A percentile compares a stretch with the other conserved stretches of the same genome.
Evolutionary conservation across 2,888 invertebrate genomes (phyloP).

Genomic region (Amblyteles armatorius): DNA sequence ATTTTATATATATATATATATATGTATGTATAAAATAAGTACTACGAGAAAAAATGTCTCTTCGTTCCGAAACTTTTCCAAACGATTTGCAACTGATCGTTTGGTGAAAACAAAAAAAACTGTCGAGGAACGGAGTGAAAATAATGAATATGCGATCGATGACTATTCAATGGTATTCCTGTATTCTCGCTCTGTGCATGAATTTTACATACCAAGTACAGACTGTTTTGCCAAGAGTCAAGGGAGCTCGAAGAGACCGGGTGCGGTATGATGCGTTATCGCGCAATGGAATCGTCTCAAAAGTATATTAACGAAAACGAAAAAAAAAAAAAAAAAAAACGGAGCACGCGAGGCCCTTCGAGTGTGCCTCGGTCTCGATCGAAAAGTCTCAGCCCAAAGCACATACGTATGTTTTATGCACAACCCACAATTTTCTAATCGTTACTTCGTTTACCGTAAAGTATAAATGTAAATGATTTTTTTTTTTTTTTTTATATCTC

Average conservation of each 20-base stretch:
- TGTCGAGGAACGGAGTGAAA: conserved; percentile 13
- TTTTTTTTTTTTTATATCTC: conserved; percentile 55
- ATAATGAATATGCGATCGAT: conserved; percentile 30
- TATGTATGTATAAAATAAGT: conserved; percentile 39
- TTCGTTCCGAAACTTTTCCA: conserved; percentile 26
- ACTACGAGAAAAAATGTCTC: conserved; percentile 37
- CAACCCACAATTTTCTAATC: conserved; percentile 72
- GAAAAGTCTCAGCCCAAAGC: conserved; percentile 69
- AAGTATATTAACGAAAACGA: conserved; percentile 31
- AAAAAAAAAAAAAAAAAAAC: background rate
- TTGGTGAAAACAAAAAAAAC: background rate
- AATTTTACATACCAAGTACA: conserved; percentile 36
- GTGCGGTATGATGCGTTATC: conserved; percentile 41
- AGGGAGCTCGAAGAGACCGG: conserved; percentile 37
- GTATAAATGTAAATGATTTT: conserved; percentile 74
- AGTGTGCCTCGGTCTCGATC: conserved; percentile 58
- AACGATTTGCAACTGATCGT: background rate
- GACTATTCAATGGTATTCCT: conserved; percentile 11
- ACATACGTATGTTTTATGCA: conserved; percentile 75
- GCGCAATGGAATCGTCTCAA: conserved; percentile 44
- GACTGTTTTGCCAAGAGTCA: conserved; percentile 40
- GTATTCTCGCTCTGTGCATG: conserved; percentile 24
- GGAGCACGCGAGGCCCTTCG: conserved; percentile 52
- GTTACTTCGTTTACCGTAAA: conserved; percentile 70
- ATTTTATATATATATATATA: conserved; percentile 11